Evolutionary conservation across 2,113 vertebrate genomes (phyloP), one percentile per base, ranked within the genome.

Genomic region (Corydoras maculifer): DNA sequence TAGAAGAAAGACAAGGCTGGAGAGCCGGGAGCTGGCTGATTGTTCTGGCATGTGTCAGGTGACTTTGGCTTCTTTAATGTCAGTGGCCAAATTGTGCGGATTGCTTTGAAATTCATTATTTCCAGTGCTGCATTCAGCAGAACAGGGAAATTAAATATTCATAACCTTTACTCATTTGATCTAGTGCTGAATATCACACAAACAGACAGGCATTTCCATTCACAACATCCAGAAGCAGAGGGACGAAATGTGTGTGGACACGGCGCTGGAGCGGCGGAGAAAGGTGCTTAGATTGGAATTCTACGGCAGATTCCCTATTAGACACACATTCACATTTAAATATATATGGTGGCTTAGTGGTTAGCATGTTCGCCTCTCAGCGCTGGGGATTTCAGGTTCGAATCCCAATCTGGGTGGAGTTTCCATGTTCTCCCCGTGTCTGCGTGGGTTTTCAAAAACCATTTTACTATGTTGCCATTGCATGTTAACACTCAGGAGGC

Each of bases 101-200:
- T 86, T 86, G 85, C 85, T 80, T 82, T 74, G 79, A 84, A 84
- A 85, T 86, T 85, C 84, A 84, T 86, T 85, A 85, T 65, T 78
- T 82, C 77, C 79, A 82, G 66, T 65, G 73, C 81, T 77, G 84
- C 69, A 86, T 86, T 83, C 81, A 75, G 84, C 82, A 80, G 84
- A 86, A 86, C 86, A 89, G 86, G 85, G 83, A 65, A 84, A 87
- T 89, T 85, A 86, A 89, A 89, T 87, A 89, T 89, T 88, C 81
- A 89, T 86, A 74, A 77, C 82, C 82, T 83, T 84, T 84, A 84
- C 85, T 85, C 83, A 83, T 79, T 79, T 83, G 75, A 65, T 69
- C 69, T 85, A 86, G 84, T 80, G 79, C 81, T 81, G 78, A 81
- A 79, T 82, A 86, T 88, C 85, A 88, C 83, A 80, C 70, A 84